Base-by-base conservation (phyloP, 2,797 vertebrate genomes). In the Phoxinus dragarum region DNA sequence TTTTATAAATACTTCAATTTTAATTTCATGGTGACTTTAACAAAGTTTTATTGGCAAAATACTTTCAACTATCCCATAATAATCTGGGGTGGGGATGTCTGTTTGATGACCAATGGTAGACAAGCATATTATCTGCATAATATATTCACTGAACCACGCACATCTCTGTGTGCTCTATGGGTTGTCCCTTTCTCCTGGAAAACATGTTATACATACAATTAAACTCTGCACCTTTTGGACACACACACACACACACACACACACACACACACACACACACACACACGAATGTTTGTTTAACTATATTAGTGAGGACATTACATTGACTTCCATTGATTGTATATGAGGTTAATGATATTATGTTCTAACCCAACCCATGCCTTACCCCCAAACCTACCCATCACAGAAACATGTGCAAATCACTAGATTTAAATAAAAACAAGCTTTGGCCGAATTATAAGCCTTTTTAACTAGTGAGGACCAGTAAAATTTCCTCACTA, bases 101-200 rank as follows among this genome's bases (percentile, higher is more conserved):
- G 34, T 40, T 38, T 76, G 52, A 76, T 40, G 34, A 16, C 21
- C 36, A 59, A 2, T 77, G 36, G 21, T 36, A 40, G 36, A 38
- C 34, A 54, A 36, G 36, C 40, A 21, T 56, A 31, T n/a, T 34
- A 47, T 81, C 31, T 54, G 16, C 4, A 23, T 80, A 23, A 74
- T 38, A 54, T 36, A 19, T 38, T 16, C 73, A 59, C 34, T 56
- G 3, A 69, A 71, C 11, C 44, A 61, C 47, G 14, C 34, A 76
- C 47, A 68, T 40, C 44, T 42, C n/a, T 67, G 34, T 84, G 82
- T 76, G 59, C 31, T 77, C 44, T 66, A 19, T 66, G 81, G 73
- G 82, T 40, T 68, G 72, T 67, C 12, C 27, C 38, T 61, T 44
- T 59, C 0, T 75, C 59, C 61, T 44, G 21, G 40, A 54, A 79